Evolutionary conservation across 2,888 invertebrate species (phyloP), one percentile per base, ranked within the genome.

Genomic region (Idaea biselata): DNA sequence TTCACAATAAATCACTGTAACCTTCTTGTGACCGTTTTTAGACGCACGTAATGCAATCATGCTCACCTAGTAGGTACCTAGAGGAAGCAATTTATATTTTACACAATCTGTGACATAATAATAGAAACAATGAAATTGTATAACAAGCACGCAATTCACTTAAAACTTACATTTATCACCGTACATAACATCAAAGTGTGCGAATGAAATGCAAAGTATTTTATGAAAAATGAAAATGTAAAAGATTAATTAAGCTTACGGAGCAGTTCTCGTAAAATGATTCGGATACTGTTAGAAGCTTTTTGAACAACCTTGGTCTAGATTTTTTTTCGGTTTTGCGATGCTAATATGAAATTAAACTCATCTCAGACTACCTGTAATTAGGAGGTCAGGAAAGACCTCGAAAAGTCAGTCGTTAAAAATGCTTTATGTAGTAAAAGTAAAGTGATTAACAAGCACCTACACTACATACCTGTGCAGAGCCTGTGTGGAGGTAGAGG

Each of bases 111-210:
- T 55, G 55, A 55, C 55, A 55, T 55, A 55, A 55, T 55, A 55
- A 55, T 55, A 55, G 55, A 55, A 55, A 55, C 55, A 55, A 55
- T 55, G 55, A 55, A 55, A n/a, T 55, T 16, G 17, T 55, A 17
- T 55, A 55, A 55, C 55, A 16, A 44, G 44, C 44, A 44, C 44
- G 44, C 44, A 44, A 44, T 55, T 55, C 55, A 55, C 17, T 55
- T 55, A 14, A 55, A 17, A 55, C 17, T 55, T 16, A 17, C 55
- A 55, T 16, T 6, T 55, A 55, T 55, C 17, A 55, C 16, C 53
- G 53, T 25, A 25, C 25, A 25, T 25, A 25, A 25, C 25, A 11
- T 44, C 44, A 16, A 55, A 55, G 16, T 55, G 55, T 55, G 55
- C 8, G 55, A 55, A 55, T 6, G 17, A 44, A 44, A 44, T 44